These are phyloP conservation scores for Caenorhabditis sp. DNA, from an alignment of 2,888 invertebrate species.

Conservation along the genomic window DNA sequence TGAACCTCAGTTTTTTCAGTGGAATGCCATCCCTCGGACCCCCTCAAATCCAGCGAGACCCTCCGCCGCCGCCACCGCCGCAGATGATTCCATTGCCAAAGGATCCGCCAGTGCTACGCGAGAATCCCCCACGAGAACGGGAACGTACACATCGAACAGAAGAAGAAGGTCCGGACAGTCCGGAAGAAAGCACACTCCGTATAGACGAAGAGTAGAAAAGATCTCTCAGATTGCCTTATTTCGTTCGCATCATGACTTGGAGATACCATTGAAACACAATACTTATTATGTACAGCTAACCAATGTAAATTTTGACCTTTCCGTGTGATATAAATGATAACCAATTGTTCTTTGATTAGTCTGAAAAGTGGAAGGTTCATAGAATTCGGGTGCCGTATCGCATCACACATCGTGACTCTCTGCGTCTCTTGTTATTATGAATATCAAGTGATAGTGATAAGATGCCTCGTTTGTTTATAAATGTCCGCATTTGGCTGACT, in stretches of 20 bases:
- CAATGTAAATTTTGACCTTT: not conserved
- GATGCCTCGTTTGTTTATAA: constrained; percentile 11
- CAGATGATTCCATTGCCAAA: constrained; percentile 39
- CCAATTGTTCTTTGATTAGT: constrained; percentile 12
- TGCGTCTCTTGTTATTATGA: constrained; percentile 42
- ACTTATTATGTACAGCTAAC: not conserved
- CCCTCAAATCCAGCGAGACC: constrained; percentile 40
- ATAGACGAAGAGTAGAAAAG: constrained; percentile 51
- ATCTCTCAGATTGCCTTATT: not conserved
- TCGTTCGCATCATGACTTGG: not conserved
- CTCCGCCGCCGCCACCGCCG: constrained; percentile 36
- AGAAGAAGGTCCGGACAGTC: constrained; percentile 36
- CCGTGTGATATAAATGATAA: constrained; percentile 25
- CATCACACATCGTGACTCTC: constrained; percentile 34
- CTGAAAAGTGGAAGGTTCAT: not conserved
- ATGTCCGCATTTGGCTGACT: constrained; percentile 2
- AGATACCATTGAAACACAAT: constrained; percentile 11
- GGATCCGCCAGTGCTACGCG: constrained; percentile 2
- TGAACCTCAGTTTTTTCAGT: too few relatives aligned
- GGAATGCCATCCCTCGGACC: constrained; percentile 51
- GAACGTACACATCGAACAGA: not conserved
- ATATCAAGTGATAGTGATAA: constrained; percentile 23
- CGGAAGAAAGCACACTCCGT: constrained; percentile 47
- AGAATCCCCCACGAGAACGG: not conserved
- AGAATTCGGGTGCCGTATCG: not conserved